Evolutionary conservation across 2,113 vertebrate species (phyloP).

Genomic region (Phylloscopus trochilus): DNA sequence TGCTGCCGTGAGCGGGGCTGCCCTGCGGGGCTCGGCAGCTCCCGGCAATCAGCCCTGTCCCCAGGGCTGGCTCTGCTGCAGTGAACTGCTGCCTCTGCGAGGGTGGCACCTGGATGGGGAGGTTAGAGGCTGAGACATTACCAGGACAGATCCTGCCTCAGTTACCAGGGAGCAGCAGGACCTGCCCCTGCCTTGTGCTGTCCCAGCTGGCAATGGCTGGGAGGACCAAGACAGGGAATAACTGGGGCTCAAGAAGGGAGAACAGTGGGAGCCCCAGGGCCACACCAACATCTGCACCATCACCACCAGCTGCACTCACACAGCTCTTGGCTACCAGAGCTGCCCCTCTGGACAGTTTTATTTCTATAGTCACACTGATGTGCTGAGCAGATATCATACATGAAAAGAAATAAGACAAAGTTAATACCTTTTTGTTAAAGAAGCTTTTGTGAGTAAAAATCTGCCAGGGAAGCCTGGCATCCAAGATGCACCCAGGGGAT

Average conservation of each 20-base stretch:
- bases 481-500: not conserved
- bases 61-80: not conserved
- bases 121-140: not conserved
- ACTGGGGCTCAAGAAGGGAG: accelerated
- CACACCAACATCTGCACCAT: accelerated
- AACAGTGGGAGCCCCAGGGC: accelerated
- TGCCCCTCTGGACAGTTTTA: not conserved
- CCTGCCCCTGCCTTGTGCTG: not conserved
- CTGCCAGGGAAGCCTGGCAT: not conserved
- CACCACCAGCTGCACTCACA: not conserved
- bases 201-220: not conserved
- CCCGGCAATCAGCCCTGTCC: not conserved
- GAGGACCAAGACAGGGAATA: not conserved
- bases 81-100: not conserved
- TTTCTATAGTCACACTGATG: not conserved
- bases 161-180: not conserved
- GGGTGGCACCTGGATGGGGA: not conserved
- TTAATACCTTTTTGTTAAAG: not conserved
- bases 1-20: accelerated
- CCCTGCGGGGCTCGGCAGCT: not conserved
- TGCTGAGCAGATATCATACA: not conserved
- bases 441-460: not conserved
- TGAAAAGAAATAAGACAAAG: not conserved
- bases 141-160: not conserved
- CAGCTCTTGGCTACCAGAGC: not conserved